phyloP scores from a whole-genome alignment of 2,113 vertebrate species.

The Larimichthys crocea region DNA sequence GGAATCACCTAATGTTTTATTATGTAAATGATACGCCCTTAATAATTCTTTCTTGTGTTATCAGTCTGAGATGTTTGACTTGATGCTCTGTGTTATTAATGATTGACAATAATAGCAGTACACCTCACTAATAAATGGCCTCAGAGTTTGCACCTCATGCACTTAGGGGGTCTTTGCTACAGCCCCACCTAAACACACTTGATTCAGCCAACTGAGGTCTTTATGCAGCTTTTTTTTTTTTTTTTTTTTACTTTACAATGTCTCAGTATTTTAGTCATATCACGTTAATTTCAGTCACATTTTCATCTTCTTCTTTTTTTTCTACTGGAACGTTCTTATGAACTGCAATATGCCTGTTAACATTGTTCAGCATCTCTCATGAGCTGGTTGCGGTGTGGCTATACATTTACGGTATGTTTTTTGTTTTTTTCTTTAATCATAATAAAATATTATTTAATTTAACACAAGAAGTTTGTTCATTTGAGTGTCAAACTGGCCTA shows the following conservation, averaged over 20 bases:
- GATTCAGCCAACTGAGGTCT: conserved; percentile 63
- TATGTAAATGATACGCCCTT: conserved; percentile 33
- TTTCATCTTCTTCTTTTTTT: conserved; percentile 32
- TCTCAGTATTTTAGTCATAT: conserved; percentile 16
- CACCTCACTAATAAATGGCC: conserved; percentile 63
- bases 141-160: conserved; percentile 74
- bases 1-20: conserved; percentile 40
- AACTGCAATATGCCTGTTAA: conserved; percentile 47
- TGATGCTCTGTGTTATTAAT: conserved; percentile 29
- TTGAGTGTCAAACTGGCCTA: conserved; percentile 2
- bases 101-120: conserved; percentile 39
- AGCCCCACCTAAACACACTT: conserved; percentile 55
- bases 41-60: conserved; percentile 37
- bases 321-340: conserved; percentile 49
- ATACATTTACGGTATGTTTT: conserved; percentile 46
- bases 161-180: conserved; percentile 55
- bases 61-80: conserved; percentile 44
- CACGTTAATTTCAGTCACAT: conserved; percentile 26
- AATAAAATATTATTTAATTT: conserved; percentile 71
- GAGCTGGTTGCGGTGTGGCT: conserved; percentile 43
- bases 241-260: conserved; percentile 22
- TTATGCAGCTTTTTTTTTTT: conserved; percentile 36
- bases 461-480: conserved; percentile 21
- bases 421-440: conserved; percentile 48
- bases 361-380: conserved; percentile 37